Percentiles rank a stretch among this genome's conserved stretches.
These are phyloP conservation scores for Channa maculata DNA, from an alignment of 2,113 vertebrate genomes.

Conservation along the genomic window DNA sequence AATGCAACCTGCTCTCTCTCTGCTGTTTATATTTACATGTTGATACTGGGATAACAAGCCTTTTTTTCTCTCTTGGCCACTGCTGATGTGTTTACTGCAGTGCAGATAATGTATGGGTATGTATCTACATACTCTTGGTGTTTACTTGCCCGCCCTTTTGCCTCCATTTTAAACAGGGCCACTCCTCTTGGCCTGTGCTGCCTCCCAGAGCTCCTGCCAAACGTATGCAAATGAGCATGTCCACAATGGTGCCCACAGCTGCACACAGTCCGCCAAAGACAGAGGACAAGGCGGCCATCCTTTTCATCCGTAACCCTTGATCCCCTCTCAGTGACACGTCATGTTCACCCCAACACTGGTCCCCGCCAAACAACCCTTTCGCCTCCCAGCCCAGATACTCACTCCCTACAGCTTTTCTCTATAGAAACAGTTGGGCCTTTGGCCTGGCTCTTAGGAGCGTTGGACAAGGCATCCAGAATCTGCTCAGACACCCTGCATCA, in stretches of 20 bases:
- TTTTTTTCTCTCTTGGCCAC: conserved; percentile 61
- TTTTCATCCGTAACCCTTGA: conserved; percentile 85
- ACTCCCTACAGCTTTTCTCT: conserved; percentile 54
- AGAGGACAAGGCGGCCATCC: conserved; percentile 72
- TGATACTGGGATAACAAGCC: conserved; percentile 59
- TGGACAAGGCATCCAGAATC: conserved; percentile 58
- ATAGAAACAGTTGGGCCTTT: conserved; percentile 67
- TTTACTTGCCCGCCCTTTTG: conserved; percentile 80
- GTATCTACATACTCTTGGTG: conserved; percentile 76
- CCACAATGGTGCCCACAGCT: conserved; percentile 80
- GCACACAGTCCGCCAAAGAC: conserved; percentile 79
- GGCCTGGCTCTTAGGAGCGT: conserved; percentile 44
- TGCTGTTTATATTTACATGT: conserved; percentile 71
- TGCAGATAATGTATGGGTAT: conserved; percentile 75
- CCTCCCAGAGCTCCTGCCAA: conserved; percentile 74
- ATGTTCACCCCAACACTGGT: conserved; percentile 75
- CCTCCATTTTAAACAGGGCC: conserved; percentile 74
- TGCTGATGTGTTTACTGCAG: conserved; percentile 57
- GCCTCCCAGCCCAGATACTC: conserved; percentile 49
- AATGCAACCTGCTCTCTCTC: conserved; percentile 38
- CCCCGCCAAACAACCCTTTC: conserved; percentile 72
- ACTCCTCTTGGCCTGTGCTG: conserved; percentile 70
- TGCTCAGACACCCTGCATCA: conserved; percentile 43
- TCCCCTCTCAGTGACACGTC: conserved; percentile 79
- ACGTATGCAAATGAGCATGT: conserved; percentile 78